A percentile compares a stretch with the other conserved stretches of the same genome.
phyloP scores from a whole-genome alignment of 2,113 vertebrate genomes.

The Myiagra hebetior region DNA sequence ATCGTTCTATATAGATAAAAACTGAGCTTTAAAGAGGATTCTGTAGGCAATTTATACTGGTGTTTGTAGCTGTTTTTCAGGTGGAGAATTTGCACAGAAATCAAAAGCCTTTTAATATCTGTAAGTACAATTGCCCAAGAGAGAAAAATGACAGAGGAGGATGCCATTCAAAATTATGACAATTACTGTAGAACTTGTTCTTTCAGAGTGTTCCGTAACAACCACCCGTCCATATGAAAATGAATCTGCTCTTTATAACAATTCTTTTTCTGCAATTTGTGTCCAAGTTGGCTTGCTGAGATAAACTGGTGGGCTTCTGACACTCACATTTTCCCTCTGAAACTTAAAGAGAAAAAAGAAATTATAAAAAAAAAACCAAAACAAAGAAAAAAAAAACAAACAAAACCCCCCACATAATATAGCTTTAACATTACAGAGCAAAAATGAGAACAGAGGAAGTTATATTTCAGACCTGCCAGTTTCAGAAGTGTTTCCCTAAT shows the following conservation, averaged over 20 bases:
- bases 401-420: not conserved
- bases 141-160: not conserved
- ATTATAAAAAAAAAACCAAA: not conserved
- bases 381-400: not conserved
- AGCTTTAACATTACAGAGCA: not conserved
- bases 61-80: not conserved
- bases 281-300: not conserved
- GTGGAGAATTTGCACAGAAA: not conserved
- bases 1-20: not conserved
- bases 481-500: not conserved
- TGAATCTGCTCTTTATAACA: not conserved
- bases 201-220: not conserved
- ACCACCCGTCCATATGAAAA: not conserved
- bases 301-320: not conserved
- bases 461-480: not conserved
- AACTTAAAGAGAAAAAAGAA: not conserved
- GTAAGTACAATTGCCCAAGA: not conserved
- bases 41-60: not conserved
- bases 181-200: not conserved
- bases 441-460: not conserved
- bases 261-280: not conserved
- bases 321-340: not conserved
- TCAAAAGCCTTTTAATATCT: not conserved
- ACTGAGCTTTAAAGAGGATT: conserved; percentile 3
- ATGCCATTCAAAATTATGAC: not conserved